Evolutionary conservation across 2,113 vertebrate species (phyloP), one percentile per base, ranked within the genome.

Genomic region (Hyperopisus bebe): DNA sequence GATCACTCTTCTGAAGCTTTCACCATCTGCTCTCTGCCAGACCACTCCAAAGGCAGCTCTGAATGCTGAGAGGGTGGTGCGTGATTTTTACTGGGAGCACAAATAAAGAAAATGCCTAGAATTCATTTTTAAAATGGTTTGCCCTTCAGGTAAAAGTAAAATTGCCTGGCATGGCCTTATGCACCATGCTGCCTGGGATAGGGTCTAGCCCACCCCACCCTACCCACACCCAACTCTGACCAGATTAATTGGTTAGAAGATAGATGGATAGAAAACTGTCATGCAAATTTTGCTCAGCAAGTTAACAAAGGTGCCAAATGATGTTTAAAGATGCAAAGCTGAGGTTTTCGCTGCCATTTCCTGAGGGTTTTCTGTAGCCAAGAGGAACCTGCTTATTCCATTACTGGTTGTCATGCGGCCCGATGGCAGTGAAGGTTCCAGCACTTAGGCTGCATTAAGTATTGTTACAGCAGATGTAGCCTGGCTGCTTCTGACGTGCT

Each of bases 1-100:
- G 8, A 27, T 27, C 24, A 10, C 8, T n/a, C 2, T 91, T 90
- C 90, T 85, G 89, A 91, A 90, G 87, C 51, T 90, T 91, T 90
- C 51, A 53, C 84, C 89, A 53, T 86, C 53, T 27, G 2, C 62
- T 70, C 80, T 53, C 87, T 55, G 50, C 84, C 80, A 39, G 1
- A 48, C 74, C 80, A 88, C 70, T 90, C 88, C 80, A 83, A 82
- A 21, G 51, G 35, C 82, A 31, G 39, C 89, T 58, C 46, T 88
- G 83, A 31, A 91, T 87, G 70, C 44, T 88, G 47, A 82, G 70
- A 82, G 8, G 84, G 42, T 66, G 35, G 66, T 47, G 6, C 84
- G 70, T 86, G 90, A 80, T 55, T 90, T 84, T 70, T 35, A 31
- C 27, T 35, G 24, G 21, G 55, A 58, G 24, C 27, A 70, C 8